Evolutionary conservation across 2,888 invertebrate species (phyloP).

Genomic region (Lochmaea capreae): DNA sequence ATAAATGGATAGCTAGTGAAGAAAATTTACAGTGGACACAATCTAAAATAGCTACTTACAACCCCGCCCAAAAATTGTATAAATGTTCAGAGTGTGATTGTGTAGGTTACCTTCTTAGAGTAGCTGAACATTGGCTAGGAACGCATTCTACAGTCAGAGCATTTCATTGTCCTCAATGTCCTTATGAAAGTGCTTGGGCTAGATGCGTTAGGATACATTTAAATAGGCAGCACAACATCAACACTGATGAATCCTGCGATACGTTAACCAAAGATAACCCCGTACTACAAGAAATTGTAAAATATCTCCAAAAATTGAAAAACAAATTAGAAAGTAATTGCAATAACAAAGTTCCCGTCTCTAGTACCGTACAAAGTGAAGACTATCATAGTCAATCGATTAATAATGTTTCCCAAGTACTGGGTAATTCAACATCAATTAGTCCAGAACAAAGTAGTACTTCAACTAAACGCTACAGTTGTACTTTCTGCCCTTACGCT

Average conservation of each 20-base stretch:
- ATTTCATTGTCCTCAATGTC: slow-evolving; percentile 76
- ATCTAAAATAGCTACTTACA: slow-evolving; percentile 84
- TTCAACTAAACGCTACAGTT: slow-evolving; percentile 79
- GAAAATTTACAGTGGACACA: slow-evolving; percentile 80
- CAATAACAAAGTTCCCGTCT: slow-evolving; percentile 57
- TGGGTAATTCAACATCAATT: slow-evolving; percentile 48
- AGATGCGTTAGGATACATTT: slow-evolving; percentile 80
- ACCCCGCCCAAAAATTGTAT: slow-evolving; percentile 80
- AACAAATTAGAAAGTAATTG: slow-evolving; percentile 69
- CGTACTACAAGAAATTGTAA: slow-evolving; percentile 79
- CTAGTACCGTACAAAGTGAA: slow-evolving; percentile 43
- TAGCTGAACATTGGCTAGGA: slow-evolving; percentile 83
- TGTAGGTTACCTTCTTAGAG: slow-evolving; percentile 78
- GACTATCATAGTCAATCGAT: slow-evolving; percentile 49
- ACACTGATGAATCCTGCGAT: slow-evolving; percentile 71
- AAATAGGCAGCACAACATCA: slow-evolving; percentile 77
- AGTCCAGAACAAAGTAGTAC: slow-evolving; percentile 48
- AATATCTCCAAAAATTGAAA: slow-evolving; percentile 77
- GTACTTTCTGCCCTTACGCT: slow-evolving; percentile 89
- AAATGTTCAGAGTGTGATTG: slow-evolving; percentile 82
- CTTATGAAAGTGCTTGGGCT: slow-evolving; percentile 82
- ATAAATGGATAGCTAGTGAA: slow-evolving; percentile 77
- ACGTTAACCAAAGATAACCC: slow-evolving; percentile 78
- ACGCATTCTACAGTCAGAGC: slow-evolving; percentile 77
- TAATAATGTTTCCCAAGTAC: slow-evolving; percentile 49